Percentiles rank a stretch among this genome's conserved stretches.
phyloP scores from a whole-genome alignment of 2,113 vertebrate genomes.

The Colistium nudipinnis region DNA sequence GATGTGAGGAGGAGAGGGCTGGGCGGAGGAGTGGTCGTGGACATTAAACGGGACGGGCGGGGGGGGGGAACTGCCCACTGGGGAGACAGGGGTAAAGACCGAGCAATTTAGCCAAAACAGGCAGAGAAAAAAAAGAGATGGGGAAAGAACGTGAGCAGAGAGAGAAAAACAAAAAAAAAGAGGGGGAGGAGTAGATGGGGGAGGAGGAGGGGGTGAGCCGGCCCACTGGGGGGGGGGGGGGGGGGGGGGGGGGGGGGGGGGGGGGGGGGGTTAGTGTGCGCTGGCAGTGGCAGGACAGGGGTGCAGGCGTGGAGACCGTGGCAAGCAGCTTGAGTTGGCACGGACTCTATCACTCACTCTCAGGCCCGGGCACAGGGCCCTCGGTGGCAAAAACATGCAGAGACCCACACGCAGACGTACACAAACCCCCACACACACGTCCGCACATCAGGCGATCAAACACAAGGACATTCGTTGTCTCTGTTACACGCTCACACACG shows the following conservation, averaged over 20 bases:
- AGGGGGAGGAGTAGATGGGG: conserved; percentile 12
- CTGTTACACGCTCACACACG: conserved; percentile 40
- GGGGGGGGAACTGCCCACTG: conserved; percentile 22
- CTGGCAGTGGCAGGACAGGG: conserved; percentile 68
- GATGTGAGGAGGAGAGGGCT: conserved; percentile 52
- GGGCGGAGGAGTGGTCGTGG: conserved; percentile 47
- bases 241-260: conserved; percentile 29
- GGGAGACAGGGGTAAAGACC: conserved; percentile 44
- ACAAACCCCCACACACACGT: conserved; percentile 4
- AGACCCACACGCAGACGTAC: conserved; percentile 23
- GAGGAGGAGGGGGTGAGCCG: conserved; percentile 25
- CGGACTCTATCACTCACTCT: conserved; percentile 78
- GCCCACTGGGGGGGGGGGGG: conserved; percentile 32
- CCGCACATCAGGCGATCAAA: conserved; percentile 60
- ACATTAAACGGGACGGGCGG: conserved; percentile 31
- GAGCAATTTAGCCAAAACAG: conserved; percentile 52
- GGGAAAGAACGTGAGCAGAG: conserved; percentile 39
- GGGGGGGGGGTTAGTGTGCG: conserved; percentile 17
- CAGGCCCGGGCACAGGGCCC: conserved; percentile 76
- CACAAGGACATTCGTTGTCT: conserved; percentile 67
- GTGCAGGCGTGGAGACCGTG: conserved; percentile 68
- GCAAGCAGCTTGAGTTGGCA: conserved; percentile 75
- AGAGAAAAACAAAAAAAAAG: conserved; percentile 52
- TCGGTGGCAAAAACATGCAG: conserved; percentile 48
- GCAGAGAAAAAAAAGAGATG: conserved; percentile 42